phyloP scores from a whole-genome alignment of 35 echinoderm and acorn worm genomes.

The Patiria miniata region DNA sequence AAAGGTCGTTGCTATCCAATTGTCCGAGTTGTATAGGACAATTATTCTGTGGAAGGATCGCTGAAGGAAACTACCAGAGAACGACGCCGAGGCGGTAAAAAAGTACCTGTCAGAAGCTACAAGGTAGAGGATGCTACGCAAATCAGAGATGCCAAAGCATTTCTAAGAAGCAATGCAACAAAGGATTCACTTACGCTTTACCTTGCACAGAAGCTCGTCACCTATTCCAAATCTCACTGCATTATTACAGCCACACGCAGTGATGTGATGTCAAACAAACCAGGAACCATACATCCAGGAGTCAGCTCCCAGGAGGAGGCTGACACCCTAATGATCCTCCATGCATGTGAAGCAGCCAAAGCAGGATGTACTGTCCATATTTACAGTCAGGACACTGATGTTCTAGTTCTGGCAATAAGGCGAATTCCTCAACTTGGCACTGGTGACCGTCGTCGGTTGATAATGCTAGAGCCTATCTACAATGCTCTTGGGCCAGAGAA shows the following conservation, averaged over 20 bases:
- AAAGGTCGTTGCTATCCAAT: neutral
- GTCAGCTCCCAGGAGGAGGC: conserved; percentile 56
- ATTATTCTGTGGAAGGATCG: neutral
- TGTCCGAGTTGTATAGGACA: conserved; percentile 8
- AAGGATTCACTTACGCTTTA: conserved; percentile 24
- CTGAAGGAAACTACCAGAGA: conserved; percentile 21
- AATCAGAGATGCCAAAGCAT: neutral
- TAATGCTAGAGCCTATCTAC: conserved; percentile 28
- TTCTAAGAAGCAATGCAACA: neutral
- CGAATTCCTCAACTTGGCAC: conserved; percentile 24
- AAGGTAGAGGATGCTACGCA: conserved; percentile 8
- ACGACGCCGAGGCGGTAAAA: neutral
- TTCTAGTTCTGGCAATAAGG: conserved; percentile 39
- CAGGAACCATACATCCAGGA: neutral
- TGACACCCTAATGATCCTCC: conserved; percentile 40
- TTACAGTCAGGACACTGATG: conserved; percentile 47
- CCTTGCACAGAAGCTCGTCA: conserved; percentile 1
- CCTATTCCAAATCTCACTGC: neutral
- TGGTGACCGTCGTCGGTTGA: neutral
- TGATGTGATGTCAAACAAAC: conserved; percentile 3
- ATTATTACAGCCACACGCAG: neutral
- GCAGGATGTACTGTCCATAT: conserved; percentile 13
- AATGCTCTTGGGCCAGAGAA: conserved; percentile 15
- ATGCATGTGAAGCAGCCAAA: conserved; percentile 29
- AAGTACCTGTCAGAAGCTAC: neutral